Base-by-base conservation (phyloP, 2,888 invertebrate species). In the Drosophila peninsularis region DNA sequence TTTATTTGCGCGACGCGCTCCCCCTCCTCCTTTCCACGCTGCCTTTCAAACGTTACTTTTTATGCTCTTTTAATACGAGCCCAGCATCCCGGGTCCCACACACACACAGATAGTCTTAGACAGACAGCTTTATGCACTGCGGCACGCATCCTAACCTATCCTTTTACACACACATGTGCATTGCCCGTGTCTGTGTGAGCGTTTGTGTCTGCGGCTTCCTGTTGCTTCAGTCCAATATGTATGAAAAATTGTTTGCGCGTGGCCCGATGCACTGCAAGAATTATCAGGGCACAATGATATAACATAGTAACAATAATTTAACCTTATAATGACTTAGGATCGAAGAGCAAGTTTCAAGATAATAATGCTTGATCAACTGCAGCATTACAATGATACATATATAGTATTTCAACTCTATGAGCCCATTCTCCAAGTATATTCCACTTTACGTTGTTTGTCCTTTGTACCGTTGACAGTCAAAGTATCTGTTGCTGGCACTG, bases 1-100 rank as follows among this genome's bases (percentile, higher is more conserved):
- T 88, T 86, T 88, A 85, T 85, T 84, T 85, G 80, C 69, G 64
- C 75, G 58, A 24, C 37, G 68, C 72, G 68, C 55, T 68, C 77
- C 68, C 68, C 73, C 64, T 71, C 77, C 68, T 71, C 73, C 64
- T 71, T 84, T 80, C 62, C 65, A 1, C 65, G 39, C 41, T 55
- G 54, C 42, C 32, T 74, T 72, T 72, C 66, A 71, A 77, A 56
- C 44, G 71, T 71, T 64, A 56, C 50, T 66, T 78, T 86, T 81
- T 84, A 87, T 79, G 79, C 49, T 24, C 70, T 72, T 70, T 66
- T 80, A 80, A 82, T 80, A 83, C 75, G 73, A 73, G 67, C 69
- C 39, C 69, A 73, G 52, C 71, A 69, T 44, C 62, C 9, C 27
- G 55, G 5, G 10, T 13, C 44, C 49, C 30, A 39, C 34, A 21